Conservation (phyloP, 2,797 vertebrate genomes). For the Melanotaenia maccullochi region DNA sequence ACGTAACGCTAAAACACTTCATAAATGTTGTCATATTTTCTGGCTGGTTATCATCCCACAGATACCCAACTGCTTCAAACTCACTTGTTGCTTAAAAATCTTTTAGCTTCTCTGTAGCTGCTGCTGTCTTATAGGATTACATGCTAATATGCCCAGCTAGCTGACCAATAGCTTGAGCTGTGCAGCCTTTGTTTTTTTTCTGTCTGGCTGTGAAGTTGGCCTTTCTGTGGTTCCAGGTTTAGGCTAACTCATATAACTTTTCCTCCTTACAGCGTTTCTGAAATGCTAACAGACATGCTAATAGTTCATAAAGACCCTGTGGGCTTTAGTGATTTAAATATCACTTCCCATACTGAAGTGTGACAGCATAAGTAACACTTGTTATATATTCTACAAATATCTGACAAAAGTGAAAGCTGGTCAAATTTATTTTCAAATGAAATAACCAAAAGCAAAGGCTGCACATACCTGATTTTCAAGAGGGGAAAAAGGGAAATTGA, state of each 20-base stretch:
- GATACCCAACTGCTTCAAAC: slow-evolving; percentile 72
- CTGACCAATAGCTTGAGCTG: slow-evolving; percentile 25
- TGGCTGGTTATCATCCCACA: background rate
- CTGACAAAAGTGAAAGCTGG: background rate
- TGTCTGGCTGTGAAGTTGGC: background rate
- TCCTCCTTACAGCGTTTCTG: background rate
- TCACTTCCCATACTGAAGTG: background rate
- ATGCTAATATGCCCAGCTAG: slow-evolving; percentile 48
- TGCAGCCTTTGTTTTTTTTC: slow-evolving; percentile 67
- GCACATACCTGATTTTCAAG: slow-evolving; percentile 59
- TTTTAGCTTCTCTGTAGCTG: slow-evolving; percentile 45
- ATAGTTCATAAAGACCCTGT: background rate
- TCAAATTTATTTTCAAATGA: background rate
- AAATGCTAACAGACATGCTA: background rate
- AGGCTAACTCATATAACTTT: slow-evolving; percentile 1
- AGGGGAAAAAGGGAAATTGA: background rate
- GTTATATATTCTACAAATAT: background rate
- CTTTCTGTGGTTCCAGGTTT: background rate
- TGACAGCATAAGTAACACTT: background rate
- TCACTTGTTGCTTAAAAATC: slow-evolving; percentile 42
- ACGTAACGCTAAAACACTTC: background rate
- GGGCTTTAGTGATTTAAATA: background rate
- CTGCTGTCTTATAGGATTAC: slow-evolving; percentile 42
- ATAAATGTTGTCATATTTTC: too few relatives aligned
- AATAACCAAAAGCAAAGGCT: slow-evolving; percentile 68